Evolutionary conservation across 1,140 invertebrate species (phyloP).

Genomic region (Coelopa frigida): DNA sequence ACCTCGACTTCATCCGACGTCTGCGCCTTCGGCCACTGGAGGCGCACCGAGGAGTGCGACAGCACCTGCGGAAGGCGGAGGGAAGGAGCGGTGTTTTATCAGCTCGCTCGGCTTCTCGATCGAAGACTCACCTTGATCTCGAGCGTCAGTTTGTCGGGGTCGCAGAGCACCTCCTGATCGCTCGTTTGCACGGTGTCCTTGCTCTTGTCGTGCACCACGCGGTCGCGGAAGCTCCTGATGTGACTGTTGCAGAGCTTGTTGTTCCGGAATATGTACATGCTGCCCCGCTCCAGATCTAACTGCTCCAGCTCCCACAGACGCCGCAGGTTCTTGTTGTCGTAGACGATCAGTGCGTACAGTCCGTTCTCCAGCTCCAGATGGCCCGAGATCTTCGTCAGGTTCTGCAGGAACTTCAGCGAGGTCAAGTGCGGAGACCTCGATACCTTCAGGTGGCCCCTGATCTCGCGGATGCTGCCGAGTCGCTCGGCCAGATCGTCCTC

Average conservation of each 20-base stretch:
- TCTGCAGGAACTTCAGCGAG: constrained; percentile 24
- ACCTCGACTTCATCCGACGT: constrained; percentile 27
- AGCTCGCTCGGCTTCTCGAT: neutral
- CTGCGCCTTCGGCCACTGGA: constrained; percentile 26
- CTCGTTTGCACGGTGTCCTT: constrained; percentile 28
- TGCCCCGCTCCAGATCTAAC: constrained; percentile 22
- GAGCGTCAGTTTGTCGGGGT: constrained; percentile 24
- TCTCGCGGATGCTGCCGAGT: constrained; percentile 25
- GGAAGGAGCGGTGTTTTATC: neutral
- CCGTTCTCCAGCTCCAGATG: constrained; percentile 21
- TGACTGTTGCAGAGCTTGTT: constrained; percentile 32
- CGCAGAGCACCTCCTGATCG: constrained; percentile 37
- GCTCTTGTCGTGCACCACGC: constrained; percentile 23
- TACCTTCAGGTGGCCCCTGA: constrained; percentile 32
- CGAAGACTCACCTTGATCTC: constrained; percentile 16
- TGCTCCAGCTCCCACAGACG: constrained; percentile 26
- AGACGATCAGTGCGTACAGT: constrained; percentile 26
- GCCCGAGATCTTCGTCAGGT: constrained; percentile 21
- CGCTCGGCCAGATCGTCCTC: constrained; percentile 22
- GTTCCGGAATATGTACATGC: constrained; percentile 35
- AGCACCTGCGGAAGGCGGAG: constrained; percentile 14
- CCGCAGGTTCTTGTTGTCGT: constrained; percentile 26
- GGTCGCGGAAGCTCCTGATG: constrained; percentile 20
- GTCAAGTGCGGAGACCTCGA: constrained; percentile 27
- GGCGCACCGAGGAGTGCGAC: constrained; percentile 19